Conservation (phyloP, 2,113 vertebrate genomes). For the Oreochromis aureus region DNA sequence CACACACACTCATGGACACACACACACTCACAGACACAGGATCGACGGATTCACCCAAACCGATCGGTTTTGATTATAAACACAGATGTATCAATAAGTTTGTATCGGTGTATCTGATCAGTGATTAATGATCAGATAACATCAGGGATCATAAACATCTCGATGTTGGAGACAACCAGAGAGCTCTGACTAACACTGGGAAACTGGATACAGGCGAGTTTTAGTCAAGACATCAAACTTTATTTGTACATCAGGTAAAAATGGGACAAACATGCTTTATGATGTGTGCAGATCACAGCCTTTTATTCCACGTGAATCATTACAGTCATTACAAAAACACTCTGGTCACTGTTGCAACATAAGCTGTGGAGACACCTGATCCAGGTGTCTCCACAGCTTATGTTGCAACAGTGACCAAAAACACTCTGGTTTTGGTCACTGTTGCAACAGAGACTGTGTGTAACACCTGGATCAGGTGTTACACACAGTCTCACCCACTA, state of each 20-base stretch:
- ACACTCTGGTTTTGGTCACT: neutral
- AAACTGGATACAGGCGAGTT: neutral
- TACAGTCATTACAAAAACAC: neutral
- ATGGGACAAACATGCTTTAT: fast-evolving
- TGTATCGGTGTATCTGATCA: neutral
- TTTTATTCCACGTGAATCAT: neutral
- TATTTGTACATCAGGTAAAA: neutral
- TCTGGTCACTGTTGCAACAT: neutral
- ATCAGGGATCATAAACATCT: neutral
- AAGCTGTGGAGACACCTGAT: too few species aligned
- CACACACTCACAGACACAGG: neutral
- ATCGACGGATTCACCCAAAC: neutral
- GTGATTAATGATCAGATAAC: neutral
- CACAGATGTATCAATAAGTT: neutral
- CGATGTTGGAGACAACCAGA: neutral
- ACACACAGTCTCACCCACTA: neutral
- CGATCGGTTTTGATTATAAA: neutral
- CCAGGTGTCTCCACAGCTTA: neutral
- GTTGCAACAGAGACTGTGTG: neutral
- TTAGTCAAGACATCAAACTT: neutral
- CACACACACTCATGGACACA: neutral
- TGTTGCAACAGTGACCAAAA: neutral
- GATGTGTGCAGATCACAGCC: neutral
- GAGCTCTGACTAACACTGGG: fast-evolving
- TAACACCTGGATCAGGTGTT: neutral